Evolutionary conservation across 53 echinoderm and acorn worm species (phyloP).

Genomic region (Mesocentrotus franciscanus): DNA sequence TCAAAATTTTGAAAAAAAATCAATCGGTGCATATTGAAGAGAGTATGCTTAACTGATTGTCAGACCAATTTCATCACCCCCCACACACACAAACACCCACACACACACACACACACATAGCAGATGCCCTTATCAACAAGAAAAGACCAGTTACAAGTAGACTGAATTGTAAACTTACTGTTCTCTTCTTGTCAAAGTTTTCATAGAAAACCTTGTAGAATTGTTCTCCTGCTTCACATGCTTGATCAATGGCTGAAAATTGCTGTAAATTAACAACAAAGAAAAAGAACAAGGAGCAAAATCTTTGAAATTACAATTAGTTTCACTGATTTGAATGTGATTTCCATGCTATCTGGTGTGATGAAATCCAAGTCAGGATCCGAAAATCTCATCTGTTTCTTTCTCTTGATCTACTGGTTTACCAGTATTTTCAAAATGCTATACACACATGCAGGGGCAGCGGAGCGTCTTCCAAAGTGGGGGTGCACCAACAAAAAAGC

Average conservation of each 20-base stretch:
- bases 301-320: too few species aligned
- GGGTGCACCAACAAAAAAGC: too few species aligned
- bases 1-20: too few species aligned
- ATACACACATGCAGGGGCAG: background rate
- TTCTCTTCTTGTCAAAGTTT: slow-evolving; percentile 94
- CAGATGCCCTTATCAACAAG: too few species aligned
- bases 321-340: background rate
- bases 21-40: too few species aligned
- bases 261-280: slow-evolving; percentile 49
- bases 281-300: background rate
- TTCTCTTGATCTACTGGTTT: background rate
- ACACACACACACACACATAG: too few species aligned
- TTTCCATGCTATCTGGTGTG: too few species aligned
- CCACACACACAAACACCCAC: too few species aligned
- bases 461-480: too few species aligned
- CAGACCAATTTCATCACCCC: too few species aligned
- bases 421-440: background rate
- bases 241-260: slow-evolving; percentile 78
- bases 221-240: slow-evolving; percentile 89
- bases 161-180: slow-evolving; percentile 70
- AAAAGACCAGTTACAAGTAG: background rate
- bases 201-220: slow-evolving; percentile 97
- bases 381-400: background rate
- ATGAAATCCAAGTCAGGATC: background rate
- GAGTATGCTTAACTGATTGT: too few species aligned